Percentiles rank a stretch among this genome's conserved stretches.
Conservation (phyloP, 2,113 vertebrate species). For the human (Homo sapiens) region GRCh38 chr6:92620001-92620500, state of each 20-base stretch:
- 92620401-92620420: background rate
- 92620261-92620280: background rate
- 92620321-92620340: background rate
- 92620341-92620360: background rate
- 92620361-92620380: background rate
- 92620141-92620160: background rate
- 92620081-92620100: slow-evolving; percentile 16
- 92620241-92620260: background rate
- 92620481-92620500: background rate
- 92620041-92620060: background rate
- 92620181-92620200: background rate
- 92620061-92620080: background rate
- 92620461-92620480: slow-evolving; percentile 5
- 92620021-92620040: background rate
- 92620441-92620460: background rate
- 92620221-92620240: background rate
- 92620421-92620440: background rate
- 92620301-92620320: slow-evolving; percentile 25
- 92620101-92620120: background rate
- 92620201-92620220: background rate
- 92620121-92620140: background rate
- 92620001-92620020: background rate
- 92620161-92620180: background rate
- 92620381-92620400: background rate
- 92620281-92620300: background rate